These are phyloP conservation scores for Aspiorhynchus laticeps DNA, from an alignment of 2,113 vertebrate species.

Conservation along the genomic window DNA sequence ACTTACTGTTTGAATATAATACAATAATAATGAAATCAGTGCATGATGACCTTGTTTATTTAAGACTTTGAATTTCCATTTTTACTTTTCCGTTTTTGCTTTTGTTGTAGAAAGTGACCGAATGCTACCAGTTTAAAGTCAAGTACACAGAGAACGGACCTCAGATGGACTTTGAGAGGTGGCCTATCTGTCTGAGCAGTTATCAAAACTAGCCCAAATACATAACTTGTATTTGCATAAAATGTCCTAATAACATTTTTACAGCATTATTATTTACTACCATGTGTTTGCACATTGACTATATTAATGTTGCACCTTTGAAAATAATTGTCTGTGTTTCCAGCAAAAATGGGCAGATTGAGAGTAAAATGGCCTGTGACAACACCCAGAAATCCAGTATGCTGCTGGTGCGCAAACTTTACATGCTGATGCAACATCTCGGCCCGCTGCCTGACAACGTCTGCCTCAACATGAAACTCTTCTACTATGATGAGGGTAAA, in stretches of 20 bases:
- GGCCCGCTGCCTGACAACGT: conserved; percentile 85
- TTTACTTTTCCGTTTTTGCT: neutral
- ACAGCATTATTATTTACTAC: neutral
- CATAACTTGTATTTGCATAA: neutral
- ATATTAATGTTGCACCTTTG: neutral
- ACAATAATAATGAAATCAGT: neutral
- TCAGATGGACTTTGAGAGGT: conserved; percentile 89
- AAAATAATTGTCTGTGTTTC: conserved; percentile 11
- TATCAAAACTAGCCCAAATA: neutral
- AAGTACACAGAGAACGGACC: conserved; percentile 84
- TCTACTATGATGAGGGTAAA: conserved; percentile 90
- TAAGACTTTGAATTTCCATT: conserved; percentile 2
- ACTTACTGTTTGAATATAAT: neutral
- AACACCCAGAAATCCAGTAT: conserved; percentile 89
- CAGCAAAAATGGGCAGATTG: conserved; percentile 68
- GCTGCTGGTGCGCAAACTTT: conserved; percentile 93
- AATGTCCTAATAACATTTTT: neutral
- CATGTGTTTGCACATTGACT: neutral
- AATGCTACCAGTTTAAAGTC: conserved; percentile 95
- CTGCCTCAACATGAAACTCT: conserved; percentile 93
- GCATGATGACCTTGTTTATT: neutral
- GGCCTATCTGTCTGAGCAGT: neutral
- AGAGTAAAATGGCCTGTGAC: conserved; percentile 68
- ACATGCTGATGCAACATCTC: conserved; percentile 91
- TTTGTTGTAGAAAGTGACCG: conserved; percentile 86